These are phyloP conservation scores for Oreotragus oreotragus DNA, from an alignment of 2,113 vertebrate genomes.

Conservation along the genomic window DNA sequence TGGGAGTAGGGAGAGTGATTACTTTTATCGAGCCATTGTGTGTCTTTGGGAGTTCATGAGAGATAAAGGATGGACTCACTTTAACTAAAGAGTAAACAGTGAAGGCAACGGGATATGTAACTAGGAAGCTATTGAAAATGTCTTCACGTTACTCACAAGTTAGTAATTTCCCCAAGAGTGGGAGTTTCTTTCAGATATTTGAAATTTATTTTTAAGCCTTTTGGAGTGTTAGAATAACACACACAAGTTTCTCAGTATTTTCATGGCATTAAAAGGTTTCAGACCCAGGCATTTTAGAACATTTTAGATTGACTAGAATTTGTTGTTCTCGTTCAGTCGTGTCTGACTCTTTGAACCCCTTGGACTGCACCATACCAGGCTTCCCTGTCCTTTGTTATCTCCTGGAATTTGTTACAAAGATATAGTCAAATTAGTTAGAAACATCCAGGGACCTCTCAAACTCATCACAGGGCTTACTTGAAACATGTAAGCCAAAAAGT, in stretches of 20 bases:
- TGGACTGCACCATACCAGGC: background rate
- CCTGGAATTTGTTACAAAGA: background rate
- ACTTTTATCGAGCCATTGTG: background rate
- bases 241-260: constrained; percentile 42
- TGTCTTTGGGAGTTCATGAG: background rate
- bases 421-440: constrained; percentile 10
- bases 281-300: background rate
- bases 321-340: background rate
- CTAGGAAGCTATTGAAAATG: background rate
- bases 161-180: constrained; percentile 51
- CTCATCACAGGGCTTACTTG: background rate
- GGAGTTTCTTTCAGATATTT: constrained; percentile 53
- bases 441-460: background rate
- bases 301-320: background rate
- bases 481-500: background rate
- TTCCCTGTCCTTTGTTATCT: background rate
- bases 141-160: constrained; percentile 31
- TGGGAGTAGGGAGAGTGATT: background rate
- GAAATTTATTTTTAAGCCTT: constrained; percentile 45
- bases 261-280: constrained; percentile 36
- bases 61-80: background rate
- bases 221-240: constrained; percentile 14
- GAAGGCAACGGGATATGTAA: background rate
- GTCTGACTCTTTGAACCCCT: background rate
- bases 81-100: background rate